Evolutionary conservation across 2,888 invertebrate genomes (phyloP).

Genomic region (Epistrophe grossulariae): DNA sequence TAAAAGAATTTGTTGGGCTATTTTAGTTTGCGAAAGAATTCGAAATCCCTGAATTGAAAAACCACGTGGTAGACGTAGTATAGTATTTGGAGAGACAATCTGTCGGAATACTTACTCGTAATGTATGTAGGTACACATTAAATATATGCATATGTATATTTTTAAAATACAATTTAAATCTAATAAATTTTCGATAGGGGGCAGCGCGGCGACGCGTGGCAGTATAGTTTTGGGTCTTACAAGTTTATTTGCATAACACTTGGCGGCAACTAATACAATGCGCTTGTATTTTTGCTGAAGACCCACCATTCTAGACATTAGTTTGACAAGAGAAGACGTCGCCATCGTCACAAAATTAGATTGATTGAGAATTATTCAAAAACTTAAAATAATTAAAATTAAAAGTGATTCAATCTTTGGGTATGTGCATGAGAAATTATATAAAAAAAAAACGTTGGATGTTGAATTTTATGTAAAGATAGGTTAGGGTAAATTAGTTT

Average conservation of each 20-base stretch:
- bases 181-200: no score
- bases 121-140: no score
- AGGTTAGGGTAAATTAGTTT: slow-evolving; percentile 4
- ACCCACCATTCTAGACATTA: neutral
- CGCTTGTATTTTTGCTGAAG: slow-evolving; percentile 33
- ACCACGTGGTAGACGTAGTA: slow-evolving; percentile 30
- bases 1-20: slow-evolving; percentile 2
- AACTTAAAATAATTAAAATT: slow-evolving; percentile 37
- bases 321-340: slow-evolving; percentile 30
- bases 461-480: neutral
- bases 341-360: slow-evolving; percentile 27
- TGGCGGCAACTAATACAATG: slow-evolving; percentile 62
- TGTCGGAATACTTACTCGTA: neutral
- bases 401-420: slow-evolving; percentile 23
- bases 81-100: slow-evolving; percentile 1
- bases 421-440: slow-evolving; percentile 11
- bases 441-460: slow-evolving; percentile 1
- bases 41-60: slow-evolving; percentile 6
- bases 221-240: neutral
- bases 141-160: no score
- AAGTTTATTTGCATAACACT: neutral
- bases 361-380: slow-evolving; percentile 37
- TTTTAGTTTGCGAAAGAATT: slow-evolving; percentile 15
- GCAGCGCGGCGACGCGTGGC: neutral
- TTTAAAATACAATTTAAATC: neutral